Evolutionary conservation across 2,113 vertebrate species (phyloP).

Genomic region (Thunnus thynnus): DNA sequence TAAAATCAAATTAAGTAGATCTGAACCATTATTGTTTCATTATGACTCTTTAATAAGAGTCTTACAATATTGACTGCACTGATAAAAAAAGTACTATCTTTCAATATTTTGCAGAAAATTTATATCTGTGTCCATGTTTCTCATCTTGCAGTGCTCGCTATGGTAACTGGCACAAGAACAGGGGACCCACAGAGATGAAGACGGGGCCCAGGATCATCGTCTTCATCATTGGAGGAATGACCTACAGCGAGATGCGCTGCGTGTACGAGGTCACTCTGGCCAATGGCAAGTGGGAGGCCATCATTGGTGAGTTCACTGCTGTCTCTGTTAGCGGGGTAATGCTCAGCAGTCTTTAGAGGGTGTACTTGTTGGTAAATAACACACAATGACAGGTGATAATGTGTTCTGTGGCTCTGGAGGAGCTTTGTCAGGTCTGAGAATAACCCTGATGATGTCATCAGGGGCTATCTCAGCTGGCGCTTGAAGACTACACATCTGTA

Average conservation of each 20-base stretch:
- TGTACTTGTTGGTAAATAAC: too few relatives aligned
- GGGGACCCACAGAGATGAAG: constrained; percentile 94
- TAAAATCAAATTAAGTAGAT: neutral
- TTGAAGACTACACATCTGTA: too few relatives aligned
- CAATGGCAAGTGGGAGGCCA: constrained; percentile 98
- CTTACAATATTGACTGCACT: too few relatives aligned
- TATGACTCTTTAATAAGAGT: too few relatives aligned
- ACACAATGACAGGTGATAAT: too few relatives aligned
- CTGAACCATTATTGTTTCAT: neutral
- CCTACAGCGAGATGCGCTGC: constrained; percentile 97
- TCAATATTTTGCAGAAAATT: neutral
- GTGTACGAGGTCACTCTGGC: constrained; percentile 98
- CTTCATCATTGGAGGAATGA: constrained; percentile 95
- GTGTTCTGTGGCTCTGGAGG: too few relatives aligned
- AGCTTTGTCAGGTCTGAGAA: too few relatives aligned
- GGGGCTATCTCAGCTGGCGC: too few relatives aligned
- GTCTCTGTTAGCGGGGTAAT: too few relatives aligned
- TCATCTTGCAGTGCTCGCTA: constrained; percentile 90
- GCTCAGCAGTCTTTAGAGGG: too few relatives aligned
- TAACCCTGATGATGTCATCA: too few relatives aligned
- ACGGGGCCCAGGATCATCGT: constrained; percentile 95
- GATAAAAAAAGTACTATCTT: neutral
- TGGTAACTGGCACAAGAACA: constrained; percentile 99
- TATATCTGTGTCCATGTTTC: neutral
- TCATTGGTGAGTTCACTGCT: constrained; percentile 91